Evolutionary conservation across 2,113 vertebrate species (phyloP).

Genomic region (Carettochelys insculpta): DNA sequence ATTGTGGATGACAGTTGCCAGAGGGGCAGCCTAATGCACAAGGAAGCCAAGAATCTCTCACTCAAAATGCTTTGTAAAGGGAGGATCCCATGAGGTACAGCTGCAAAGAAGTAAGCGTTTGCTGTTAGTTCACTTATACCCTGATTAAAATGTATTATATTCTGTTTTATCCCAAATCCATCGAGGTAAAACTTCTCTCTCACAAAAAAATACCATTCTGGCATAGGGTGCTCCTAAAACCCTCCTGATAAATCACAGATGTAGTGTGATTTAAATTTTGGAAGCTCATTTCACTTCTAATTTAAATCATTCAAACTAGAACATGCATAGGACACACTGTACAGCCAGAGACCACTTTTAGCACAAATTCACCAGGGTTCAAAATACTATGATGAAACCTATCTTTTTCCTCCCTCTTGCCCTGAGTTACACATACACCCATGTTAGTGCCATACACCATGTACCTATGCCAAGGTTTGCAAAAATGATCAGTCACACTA

Average conservation of each 20-base stretch:
- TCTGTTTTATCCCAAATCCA: background rate
- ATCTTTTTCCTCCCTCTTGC: background rate
- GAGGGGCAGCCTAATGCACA: constrained; percentile 50
- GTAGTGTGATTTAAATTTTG: constrained; percentile 9
- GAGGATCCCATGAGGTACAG: constrained; percentile 49
- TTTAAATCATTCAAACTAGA: background rate
- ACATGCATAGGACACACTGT: background rate
- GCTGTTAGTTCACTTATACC: constrained; percentile 11
- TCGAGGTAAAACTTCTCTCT: background rate
- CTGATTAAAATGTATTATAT: constrained; percentile 41
- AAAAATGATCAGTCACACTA: background rate
- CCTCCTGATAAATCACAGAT: constrained; percentile 6
- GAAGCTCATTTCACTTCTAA: constrained; percentile 27
- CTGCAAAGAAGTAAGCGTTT: constrained; percentile 17
- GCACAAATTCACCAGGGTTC: background rate
- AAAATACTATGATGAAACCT: background rate
- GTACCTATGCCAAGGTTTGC: background rate
- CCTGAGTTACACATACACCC: accelerated
- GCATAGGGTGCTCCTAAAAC: constrained; percentile 15
- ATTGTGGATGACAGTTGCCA: constrained; percentile 56
- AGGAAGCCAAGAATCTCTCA: constrained; percentile 60
- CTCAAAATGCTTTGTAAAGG: constrained; percentile 24
- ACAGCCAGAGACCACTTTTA: background rate
- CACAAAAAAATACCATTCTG: constrained; percentile 6
- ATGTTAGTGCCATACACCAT: background rate